Evolutionary conservation across 1,140 invertebrate species (phyloP).

Genomic region (Sycophaga agraensis): DNA sequence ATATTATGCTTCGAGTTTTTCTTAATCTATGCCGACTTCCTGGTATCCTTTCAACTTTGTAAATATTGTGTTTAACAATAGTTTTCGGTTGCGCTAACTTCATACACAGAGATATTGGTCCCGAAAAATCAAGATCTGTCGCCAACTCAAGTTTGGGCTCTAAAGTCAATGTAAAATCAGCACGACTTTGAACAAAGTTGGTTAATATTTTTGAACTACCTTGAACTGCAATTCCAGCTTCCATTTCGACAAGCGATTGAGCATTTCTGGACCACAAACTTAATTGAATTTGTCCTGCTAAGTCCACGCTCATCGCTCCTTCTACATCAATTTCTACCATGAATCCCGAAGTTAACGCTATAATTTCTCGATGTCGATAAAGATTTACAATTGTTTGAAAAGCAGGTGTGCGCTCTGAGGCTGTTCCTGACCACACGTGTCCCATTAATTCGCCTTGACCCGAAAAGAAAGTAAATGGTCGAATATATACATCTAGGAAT

Average conservation of each 20-base stretch:
- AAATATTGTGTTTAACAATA: constrained; percentile 65
- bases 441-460: constrained; percentile 86
- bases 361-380: constrained; percentile 71
- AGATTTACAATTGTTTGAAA: constrained; percentile 74
- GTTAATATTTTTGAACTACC: constrained; percentile 69
- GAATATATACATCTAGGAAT: constrained; percentile 73
- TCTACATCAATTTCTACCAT: constrained; percentile 69
- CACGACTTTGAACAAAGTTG: constrained; percentile 67
- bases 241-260: constrained; percentile 76
- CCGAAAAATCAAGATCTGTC: constrained; percentile 80
- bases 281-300: constrained; percentile 80
- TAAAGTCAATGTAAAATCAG: constrained; percentile 70
- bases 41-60: constrained; percentile 70
- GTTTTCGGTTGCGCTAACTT: constrained; percentile 74
- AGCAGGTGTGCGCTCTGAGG: constrained; percentile 78
- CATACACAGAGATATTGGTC: constrained; percentile 76
- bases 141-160: constrained; percentile 74
- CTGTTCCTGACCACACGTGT: constrained; percentile 84
- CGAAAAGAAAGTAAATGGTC: constrained; percentile 83
- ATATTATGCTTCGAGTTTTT: constrained; percentile 50
- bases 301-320: constrained; percentile 78
- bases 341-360: constrained; percentile 75
- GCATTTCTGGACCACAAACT: constrained; percentile 88
- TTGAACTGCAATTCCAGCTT: constrained; percentile 70
- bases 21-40: constrained; percentile 67